phyloP scores from a whole-genome alignment of 2,113 vertebrate genomes.

The Choloepus hoffmanni region DNA sequence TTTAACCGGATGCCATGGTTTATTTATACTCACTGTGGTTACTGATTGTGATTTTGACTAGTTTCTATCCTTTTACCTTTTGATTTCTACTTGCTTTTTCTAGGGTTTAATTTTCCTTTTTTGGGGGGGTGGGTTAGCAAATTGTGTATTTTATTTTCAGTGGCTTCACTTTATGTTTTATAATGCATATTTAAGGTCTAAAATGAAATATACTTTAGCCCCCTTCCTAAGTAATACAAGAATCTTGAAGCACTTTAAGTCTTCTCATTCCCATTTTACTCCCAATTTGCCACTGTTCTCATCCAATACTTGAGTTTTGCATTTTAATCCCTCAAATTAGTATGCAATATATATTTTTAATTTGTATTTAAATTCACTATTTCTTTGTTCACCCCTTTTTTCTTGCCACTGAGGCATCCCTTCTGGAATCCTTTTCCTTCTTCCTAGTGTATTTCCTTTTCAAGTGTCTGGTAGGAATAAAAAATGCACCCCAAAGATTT shows the following conservation, averaged over 20 bases:
- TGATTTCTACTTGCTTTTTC: not conserved
- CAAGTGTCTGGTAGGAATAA: no score
- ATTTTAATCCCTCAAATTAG: constrained; percentile 43
- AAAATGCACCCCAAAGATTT: no score
- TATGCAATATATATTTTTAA: not conserved
- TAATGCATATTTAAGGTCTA: not conserved
- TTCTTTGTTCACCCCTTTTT: not conserved
- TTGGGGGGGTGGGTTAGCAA: not conserved
- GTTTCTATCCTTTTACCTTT: not conserved
- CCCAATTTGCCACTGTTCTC: not conserved
- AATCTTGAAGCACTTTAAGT: not conserved
- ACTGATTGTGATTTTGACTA: not conserved
- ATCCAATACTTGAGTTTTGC: not conserved
- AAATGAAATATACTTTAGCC: constrained; percentile 22
- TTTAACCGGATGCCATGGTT: not conserved
- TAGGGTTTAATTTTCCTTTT: not conserved
- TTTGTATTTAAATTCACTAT: constrained; percentile 17
- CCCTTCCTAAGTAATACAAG: not conserved
- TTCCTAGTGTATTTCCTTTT: not conserved
- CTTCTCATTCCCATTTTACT: not conserved
- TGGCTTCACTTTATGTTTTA: constrained; percentile 6
- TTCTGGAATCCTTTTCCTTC: not conserved
- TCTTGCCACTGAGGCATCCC: not conserved
- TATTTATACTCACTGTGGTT: not conserved
- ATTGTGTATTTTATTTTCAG: not conserved